Conservation (phyloP, 35 echinoderm and acorn worm species). For the Heliocidaris erythrogramma region DNA sequence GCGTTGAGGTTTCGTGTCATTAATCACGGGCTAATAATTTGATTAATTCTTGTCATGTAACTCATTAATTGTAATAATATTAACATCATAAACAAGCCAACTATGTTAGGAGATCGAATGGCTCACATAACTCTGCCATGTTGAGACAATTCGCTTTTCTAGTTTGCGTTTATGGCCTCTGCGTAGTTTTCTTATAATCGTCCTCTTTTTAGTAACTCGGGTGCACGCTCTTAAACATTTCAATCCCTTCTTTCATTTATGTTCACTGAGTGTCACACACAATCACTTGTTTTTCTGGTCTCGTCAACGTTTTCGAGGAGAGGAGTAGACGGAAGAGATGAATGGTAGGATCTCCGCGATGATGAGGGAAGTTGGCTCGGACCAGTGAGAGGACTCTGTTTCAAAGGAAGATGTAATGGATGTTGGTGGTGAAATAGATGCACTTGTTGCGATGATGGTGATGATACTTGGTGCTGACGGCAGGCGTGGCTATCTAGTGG, state of each 20-base stretch:
- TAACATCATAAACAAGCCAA: too few species aligned
- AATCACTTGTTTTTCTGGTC: constrained; percentile 15
- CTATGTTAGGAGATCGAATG: too few species aligned
- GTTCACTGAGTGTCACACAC: neutral
- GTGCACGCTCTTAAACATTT: neutral
- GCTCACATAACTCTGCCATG: too few species aligned
- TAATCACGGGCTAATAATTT: too few species aligned
- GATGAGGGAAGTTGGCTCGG: neutral
- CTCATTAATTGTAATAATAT: too few species aligned
- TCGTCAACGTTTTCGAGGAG: neutral
- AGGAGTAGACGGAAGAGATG: constrained; percentile 4
- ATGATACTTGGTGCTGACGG: neutral
- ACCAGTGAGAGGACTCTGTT: neutral
- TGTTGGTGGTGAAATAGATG: constrained; percentile 4
- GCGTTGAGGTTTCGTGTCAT: too few species aligned
- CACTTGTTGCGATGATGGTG: neutral
- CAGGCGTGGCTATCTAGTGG: neutral
- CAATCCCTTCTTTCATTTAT: neutral
- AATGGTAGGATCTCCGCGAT: neutral
- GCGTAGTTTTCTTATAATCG: neutral
- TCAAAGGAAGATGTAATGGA: constrained; percentile 14
- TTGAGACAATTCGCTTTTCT: too few species aligned
- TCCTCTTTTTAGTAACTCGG: neutral
- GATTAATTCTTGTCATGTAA: too few species aligned
- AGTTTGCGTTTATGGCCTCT: too few species aligned